Evolutionary conservation across 2,888 invertebrate genomes (phyloP), one percentile per base, ranked within the genome.

Genomic region (Gortyna flavago): DNA sequence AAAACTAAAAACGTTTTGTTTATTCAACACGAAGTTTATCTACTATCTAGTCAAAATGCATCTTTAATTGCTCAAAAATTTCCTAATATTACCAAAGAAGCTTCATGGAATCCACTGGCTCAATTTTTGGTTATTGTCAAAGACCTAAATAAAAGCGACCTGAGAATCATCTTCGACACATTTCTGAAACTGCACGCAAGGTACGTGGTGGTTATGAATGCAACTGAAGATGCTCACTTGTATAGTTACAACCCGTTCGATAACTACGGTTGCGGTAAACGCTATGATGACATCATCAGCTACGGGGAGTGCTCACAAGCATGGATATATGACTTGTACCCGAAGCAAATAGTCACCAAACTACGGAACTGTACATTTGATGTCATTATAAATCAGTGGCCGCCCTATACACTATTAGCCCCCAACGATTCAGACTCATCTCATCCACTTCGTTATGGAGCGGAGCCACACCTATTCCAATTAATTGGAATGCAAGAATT

Each of bases 211-310:
- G 79, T 95, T 6, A 57, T 93, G 3, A 91, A 92, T 48, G 91
- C 90, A 25, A 90, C 87, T 0, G 72, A 81, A 6, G 89, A 92
- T 21, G 86, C 89, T n/a, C 81, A 92, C 5, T 41, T 95, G 25
- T 94, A 92, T 73, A 88, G 93, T 2, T 95, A 94, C 79, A 93
- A 95, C 79, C 93, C 95, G 0, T 95, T 90, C 64, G 92, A 93
- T 74, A 92, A 95, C 73, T 93, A 90, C 66, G 90, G 90, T 0
- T 95, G 95, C 67, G 95, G 95, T 21, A 91, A 91, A 79, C 87
- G 89, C 41, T 95, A 92, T 71, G 87, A 90, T 18, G 80, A 85
- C 54, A 83, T 95, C 6, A 91, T 92, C 41, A 83, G 88, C 61
- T 88, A 89, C 6, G 95, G 95, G 8, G 89, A 91, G 76, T 95